phyloP scores from a whole-genome alignment of 2,797 vertebrate species.

The Sitta carolinensis region DNA sequence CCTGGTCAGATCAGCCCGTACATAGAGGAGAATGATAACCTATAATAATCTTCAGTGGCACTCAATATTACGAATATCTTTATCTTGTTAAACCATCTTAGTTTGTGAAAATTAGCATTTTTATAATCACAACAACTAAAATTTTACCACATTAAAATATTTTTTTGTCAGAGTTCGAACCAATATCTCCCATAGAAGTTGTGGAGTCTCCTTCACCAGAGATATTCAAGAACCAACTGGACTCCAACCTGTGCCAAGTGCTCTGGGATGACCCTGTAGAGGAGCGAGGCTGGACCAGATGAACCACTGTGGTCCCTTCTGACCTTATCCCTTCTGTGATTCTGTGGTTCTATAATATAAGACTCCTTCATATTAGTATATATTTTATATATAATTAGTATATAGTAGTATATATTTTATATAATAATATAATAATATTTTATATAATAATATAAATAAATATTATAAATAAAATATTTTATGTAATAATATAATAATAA shows the following conservation, averaged over 20 bases:
- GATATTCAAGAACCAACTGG: neutral
- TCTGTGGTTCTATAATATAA: neutral
- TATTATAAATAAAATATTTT: no score
- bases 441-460: no score
- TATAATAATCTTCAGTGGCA: neutral
- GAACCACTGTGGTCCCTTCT: neutral
- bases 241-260: neutral
- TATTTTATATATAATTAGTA: no score
- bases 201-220: fast-evolving
- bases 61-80: neutral
- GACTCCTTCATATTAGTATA: neutral
- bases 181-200: neutral
- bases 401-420: no score
- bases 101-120: neutral
- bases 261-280: neutral
- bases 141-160: neutral
- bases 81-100: neutral
- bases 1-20: neutral
- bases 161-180: neutral
- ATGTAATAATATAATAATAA: no score
- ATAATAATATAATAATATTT: no score
- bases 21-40: neutral
- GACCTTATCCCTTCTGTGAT: neutral
- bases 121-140: neutral
- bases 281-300: neutral